Evolutionary conservation across 2,797 vertebrate species (phyloP).

Genomic region (Nannoperca australis): DNA sequence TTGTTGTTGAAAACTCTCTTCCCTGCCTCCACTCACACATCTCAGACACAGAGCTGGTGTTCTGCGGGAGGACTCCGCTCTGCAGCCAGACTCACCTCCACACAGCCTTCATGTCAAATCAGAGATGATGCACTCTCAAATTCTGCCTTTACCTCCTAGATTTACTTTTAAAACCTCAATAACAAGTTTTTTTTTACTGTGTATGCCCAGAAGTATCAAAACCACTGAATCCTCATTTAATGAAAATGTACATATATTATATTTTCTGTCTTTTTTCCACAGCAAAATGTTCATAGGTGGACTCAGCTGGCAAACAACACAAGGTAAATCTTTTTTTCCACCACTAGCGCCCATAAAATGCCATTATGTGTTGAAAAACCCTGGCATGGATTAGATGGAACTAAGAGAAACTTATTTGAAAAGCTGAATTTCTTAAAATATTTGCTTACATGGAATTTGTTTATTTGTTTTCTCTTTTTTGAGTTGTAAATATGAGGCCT

Average conservation of each 20-base stretch:
- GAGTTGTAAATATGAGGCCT: conserved; percentile 28
- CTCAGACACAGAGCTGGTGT: conserved; percentile 63
- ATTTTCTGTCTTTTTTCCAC: conserved; percentile 71
- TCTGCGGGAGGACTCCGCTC: conserved; percentile 44
- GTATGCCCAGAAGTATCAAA: neutral
- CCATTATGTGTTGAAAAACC: conserved; percentile 36
- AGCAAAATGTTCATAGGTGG: conserved; percentile 99
- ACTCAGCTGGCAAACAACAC: conserved; percentile 98
- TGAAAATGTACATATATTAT: conserved; percentile 37
- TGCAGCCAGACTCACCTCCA: conserved; percentile 48
- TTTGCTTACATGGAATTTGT: conserved; percentile 29
- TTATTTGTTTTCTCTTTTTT: conserved; percentile 41
- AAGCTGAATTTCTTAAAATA: conserved; percentile 21
- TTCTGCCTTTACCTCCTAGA: conserved; percentile 2
- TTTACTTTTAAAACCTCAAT: conserved; percentile 21
- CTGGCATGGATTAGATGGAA: conserved; percentile 33
- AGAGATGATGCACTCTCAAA: conserved; percentile 36
- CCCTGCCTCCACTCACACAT: conserved; percentile 28
- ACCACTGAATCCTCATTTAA: conserved; percentile 8
- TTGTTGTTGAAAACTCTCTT: conserved; percentile 23
- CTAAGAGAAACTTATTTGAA: conserved; percentile 6
- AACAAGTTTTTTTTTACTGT: conserved; percentile 37
- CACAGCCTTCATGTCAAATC: conserved; percentile 44
- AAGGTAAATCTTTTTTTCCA: conserved; percentile 89
- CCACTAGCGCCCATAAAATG: conserved; percentile 39